Base-by-base conservation (phyloP, 2,888 invertebrate genomes). In the Cerastis leucographa region DNA sequence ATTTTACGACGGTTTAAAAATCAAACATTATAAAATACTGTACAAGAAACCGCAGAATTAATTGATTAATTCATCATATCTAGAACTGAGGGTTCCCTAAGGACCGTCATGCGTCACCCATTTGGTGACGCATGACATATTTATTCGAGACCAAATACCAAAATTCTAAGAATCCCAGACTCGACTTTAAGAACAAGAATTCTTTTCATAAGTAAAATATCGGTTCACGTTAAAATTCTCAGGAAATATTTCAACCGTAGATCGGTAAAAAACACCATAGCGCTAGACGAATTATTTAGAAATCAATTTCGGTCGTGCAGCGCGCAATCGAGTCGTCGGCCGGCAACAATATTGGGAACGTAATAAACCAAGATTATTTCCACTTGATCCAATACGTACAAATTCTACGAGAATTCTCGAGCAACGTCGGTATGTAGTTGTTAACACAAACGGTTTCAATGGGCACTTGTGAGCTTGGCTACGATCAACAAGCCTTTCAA, bases 321-420 rank as follows among this genome's bases (percentile, higher is more conserved):
- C 83, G 84, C 71, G 85, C 86, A 90, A 91, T 92, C 88, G 91
- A 89, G 88, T 88, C 84, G 87, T 85, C 84, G 85, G 87, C 86
- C 80, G 86, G 78, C 87, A 86, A 87, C 91, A 90, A 92, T 95
- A 94, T 94, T 94, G 94, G 92, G 90, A 93, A 93, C 92, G 92
- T 93, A 94, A 94, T 94, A 94, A 94, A 93, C 93, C 86, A 89
- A 89, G 91, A 92, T 93, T 93, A 93, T 92, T 94, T 94, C 91
- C 93, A 92, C 92, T 93, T 88, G 89, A 91, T 88, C 90, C 92
- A 90, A 91, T 92, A 93, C 90, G 88, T 87, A 87, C 78, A 83
- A 76, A 83, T 85, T 87, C 83, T 84, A 74, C 79, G 78, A 78
- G 83, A 77, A 81, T 87, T 85, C 78, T 78, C 81, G 71, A 71